A percentile compares a stretch with the other conserved stretches of the same genome.
Conservation (phyloP, 2,113 vertebrate species). For the Clarias macrocephalus region DNA sequence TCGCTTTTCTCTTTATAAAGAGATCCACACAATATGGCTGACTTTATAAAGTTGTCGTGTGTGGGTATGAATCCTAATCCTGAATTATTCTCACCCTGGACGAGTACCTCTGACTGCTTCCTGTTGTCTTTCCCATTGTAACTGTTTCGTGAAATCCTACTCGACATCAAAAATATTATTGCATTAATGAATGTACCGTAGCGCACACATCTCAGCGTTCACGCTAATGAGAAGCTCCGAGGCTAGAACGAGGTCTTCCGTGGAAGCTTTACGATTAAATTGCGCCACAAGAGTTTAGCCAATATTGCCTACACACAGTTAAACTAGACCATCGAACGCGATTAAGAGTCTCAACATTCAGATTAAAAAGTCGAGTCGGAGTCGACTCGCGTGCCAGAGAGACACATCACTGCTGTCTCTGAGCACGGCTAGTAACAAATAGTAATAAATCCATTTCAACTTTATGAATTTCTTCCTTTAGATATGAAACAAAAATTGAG, state of each 20-base stretch:
- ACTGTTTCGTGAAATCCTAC: neutral
- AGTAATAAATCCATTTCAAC: neutral
- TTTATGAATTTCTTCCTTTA: neutral
- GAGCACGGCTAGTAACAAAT: neutral
- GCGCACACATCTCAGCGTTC: neutral
- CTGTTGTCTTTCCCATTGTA: neutral
- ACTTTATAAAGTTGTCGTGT: neutral
- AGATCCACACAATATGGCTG: neutral
- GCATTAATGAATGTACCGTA: neutral
- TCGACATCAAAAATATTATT: neutral
- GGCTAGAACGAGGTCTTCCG: neutral
- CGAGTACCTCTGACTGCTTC: neutral
- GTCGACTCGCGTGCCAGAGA: neutral
- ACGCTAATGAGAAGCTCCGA: neutral
- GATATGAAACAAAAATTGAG: neutral
- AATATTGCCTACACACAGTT: neutral
- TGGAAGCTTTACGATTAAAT: neutral
- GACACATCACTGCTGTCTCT: neutral
- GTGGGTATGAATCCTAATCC: neutral
- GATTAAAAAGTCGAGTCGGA: neutral
- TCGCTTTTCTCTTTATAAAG: neutral
- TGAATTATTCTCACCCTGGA: too few species aligned
- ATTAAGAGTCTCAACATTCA: neutral
- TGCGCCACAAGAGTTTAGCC: neutral
- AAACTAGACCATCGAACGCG: neutral